Evolutionary conservation across 2,797 vertebrate genomes (phyloP), one percentile per base, ranked within the genome.

Genomic region (Helarctos malayanus): DNA sequence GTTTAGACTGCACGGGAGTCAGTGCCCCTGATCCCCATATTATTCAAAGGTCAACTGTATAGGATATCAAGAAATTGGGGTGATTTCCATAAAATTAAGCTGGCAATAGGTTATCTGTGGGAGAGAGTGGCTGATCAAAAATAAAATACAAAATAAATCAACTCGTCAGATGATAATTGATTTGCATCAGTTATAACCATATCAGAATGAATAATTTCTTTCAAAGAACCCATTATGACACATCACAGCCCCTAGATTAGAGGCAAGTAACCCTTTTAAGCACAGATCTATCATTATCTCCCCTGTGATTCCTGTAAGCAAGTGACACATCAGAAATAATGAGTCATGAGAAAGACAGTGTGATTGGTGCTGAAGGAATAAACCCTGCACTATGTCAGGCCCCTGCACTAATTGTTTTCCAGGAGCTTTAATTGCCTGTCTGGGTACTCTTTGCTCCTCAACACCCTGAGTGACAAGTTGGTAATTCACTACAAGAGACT

Each of bases 211-310:
- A 69, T 45, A 84, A 95, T 78, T 92, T 76, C 91, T 84, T 95
- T 97, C 95, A 97, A 96, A 96, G 91, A 96, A 49, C 57, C 61
- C 91, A 87, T 97, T 97, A 82, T 94, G 89, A 95, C 68, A 91
- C 85, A 87, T 85, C 96, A 91, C 45, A 86, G 85, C 11, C 76
- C 68, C 21, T 52, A 87, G 49, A 95, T 83, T 59, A 80, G 25
- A 73, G 69, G 41, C 89, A 95, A 92, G 90, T 1, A 93, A 38
- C 56, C 93, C 25, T 35, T 35, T 35, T 13, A 59, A 83, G 91
- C 82, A 95, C 21, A 92, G 25, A 79, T 73, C 16, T 91, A 54
- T 87, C 80, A 91, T 93, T 59, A 75, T 93, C 56, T 71, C 61
- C 61, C 41, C 65, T 76, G n/a, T 83, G 83, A 97, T 71, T 97